A percentile compares a stretch with the other conserved stretches of the same genome.
These are phyloP conservation scores for Cheilosia variabilis DNA, from an alignment of 2,888 invertebrate species.

Conservation along the genomic window DNA sequence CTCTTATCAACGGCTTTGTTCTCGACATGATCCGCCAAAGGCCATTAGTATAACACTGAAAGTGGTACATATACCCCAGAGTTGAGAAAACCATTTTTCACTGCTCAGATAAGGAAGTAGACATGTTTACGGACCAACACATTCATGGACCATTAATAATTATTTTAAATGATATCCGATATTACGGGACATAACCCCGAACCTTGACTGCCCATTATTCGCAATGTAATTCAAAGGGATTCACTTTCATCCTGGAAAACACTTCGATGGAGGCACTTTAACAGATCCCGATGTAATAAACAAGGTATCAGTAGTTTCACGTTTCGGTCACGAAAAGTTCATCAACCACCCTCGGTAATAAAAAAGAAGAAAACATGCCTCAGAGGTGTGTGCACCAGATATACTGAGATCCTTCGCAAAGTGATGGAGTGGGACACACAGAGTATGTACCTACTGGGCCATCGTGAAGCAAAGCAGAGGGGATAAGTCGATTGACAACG, in stretches of 20 bases:
- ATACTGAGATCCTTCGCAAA: neutral
- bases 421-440: too few species aligned
- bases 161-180: neutral
- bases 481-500: constrained; percentile 52
- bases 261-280: neutral
- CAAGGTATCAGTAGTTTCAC: constrained; percentile 4
- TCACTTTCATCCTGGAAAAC: neutral
- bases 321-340: neutral
- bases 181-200: neutral
- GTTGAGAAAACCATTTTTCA: neutral
- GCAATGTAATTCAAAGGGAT: neutral
- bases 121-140: neutral
- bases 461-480: neutral
- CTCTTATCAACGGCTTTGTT: too few species aligned
- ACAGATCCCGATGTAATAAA: neutral
- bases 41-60: neutral
- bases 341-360: neutral
- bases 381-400: neutral
- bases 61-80: neutral
- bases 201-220: neutral
- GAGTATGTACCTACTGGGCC: too few species aligned
- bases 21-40: too few species aligned
- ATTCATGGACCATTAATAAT: neutral
- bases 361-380: neutral
- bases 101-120: neutral